phyloP scores from a whole-genome alignment of 2,797 vertebrate genomes.

The Malacoraja senta region DNA sequence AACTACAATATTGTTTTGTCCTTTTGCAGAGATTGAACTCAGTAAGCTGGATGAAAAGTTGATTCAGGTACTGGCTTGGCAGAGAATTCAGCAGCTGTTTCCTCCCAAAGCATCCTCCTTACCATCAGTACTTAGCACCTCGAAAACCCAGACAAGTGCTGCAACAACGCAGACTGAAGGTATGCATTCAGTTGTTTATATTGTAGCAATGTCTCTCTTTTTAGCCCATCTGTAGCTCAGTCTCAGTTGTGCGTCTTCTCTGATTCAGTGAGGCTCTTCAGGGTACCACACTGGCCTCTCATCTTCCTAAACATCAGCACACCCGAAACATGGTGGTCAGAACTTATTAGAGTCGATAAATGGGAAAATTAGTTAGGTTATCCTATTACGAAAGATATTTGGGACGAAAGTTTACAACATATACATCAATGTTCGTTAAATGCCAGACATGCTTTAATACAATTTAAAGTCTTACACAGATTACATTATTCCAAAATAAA shows the following conservation, averaged over 20 bases:
- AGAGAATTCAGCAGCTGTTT: slow-evolving; percentile 97
- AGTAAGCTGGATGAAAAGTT: slow-evolving; percentile 85
- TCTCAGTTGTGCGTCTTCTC: background rate
- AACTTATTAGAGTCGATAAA: background rate
- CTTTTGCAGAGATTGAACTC: slow-evolving; percentile 78
- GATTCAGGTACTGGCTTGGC: slow-evolving; percentile 91
- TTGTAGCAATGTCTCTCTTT: no score
- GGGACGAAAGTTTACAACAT: no score
- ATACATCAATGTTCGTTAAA: no score
- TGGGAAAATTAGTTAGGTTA: no score
- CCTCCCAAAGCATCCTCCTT: slow-evolving; percentile 69
- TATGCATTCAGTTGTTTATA: slow-evolving; percentile 47
- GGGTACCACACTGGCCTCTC: background rate
- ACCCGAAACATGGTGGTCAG: background rate
- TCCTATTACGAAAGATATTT: no score
- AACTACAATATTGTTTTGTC: slow-evolving; percentile 45
- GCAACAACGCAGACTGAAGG: slow-evolving; percentile 61
- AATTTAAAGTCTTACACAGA: no score
- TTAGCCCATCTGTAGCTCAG: background rate
- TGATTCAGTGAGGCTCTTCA: background rate
- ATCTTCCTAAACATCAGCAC: background rate
- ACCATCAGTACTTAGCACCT: slow-evolving; percentile 33
- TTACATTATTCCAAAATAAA: no score
- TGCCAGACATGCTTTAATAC: no score
- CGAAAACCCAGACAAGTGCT: slow-evolving; percentile 49